Evolutionary conservation across 2,888 invertebrate genomes (phyloP).

Genomic region (Aphidoletes aphidimyza): DNA sequence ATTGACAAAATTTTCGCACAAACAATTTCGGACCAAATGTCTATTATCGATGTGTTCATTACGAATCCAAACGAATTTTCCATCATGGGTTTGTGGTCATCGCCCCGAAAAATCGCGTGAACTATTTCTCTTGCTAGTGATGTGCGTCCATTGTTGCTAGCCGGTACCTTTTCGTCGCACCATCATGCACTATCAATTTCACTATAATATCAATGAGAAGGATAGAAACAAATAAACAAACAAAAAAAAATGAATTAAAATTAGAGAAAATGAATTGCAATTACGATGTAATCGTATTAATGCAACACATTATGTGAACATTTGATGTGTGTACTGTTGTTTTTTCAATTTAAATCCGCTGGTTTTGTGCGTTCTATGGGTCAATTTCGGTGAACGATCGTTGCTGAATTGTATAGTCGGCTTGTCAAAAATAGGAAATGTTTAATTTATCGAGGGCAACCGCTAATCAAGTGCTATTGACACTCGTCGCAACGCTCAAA

Average conservation of each 20-base stretch:
- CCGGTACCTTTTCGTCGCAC: constrained; percentile 49
- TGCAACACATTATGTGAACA: background rate
- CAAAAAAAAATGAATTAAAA: background rate
- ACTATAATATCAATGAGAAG: no score
- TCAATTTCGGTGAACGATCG: background rate
- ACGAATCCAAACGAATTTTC: constrained; percentile 8
- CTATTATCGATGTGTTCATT: constrained; percentile 40
- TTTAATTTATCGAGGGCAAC: background rate
- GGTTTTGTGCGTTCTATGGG: background rate
- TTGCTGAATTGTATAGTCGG: background rate
- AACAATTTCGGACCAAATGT: constrained; percentile 44
- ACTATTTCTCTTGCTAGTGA: background rate
- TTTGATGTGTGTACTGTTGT: background rate
- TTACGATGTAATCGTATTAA: background rate
- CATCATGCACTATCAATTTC: constrained; percentile 31
- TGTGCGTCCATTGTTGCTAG: background rate
- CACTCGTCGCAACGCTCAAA: background rate
- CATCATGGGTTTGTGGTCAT: constrained; percentile 22
- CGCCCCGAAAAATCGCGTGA: background rate
- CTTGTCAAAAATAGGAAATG: background rate
- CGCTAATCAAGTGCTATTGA: constrained; percentile 4
- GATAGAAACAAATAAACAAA: background rate
- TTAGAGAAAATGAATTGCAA: background rate
- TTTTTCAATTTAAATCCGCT: no score
- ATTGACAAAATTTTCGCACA: constrained; percentile 37